Conservation (phyloP, 2,113 vertebrate species). For the Heliornis fulica region DNA sequence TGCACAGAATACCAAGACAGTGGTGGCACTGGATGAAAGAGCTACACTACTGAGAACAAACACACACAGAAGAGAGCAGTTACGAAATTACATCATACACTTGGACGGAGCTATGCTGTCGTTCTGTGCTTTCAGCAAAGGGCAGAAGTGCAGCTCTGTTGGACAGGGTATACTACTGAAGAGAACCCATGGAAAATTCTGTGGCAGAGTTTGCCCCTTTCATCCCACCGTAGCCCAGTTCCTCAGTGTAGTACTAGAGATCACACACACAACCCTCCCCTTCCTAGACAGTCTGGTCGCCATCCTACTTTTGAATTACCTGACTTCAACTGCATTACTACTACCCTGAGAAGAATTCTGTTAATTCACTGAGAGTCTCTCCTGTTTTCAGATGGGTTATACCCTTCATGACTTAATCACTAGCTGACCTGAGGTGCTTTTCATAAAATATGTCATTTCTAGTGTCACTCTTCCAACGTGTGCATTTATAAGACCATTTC, state of each 20-base stretch:
- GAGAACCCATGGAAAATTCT: background rate
- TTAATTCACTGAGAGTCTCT: background rate
- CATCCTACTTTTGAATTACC: background rate
- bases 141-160: background rate
- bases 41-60: slow-evolving; percentile 14
- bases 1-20: background rate
- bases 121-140: background rate
- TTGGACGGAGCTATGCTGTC: background rate
- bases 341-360: background rate
- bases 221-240: background rate
- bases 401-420: background rate
- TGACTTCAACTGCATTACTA: background rate
- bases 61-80: background rate
- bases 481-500: background rate
- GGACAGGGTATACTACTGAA: background rate
- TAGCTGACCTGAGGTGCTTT: background rate
- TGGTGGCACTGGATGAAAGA: background rate
- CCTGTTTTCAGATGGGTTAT: background rate
- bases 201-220: background rate
- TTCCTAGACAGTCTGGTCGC: background rate
- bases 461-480: background rate
- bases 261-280: rapidly evolving
- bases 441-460: background rate
- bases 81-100: background rate
- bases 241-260: background rate